Evolutionary conservation across 35 echinoderm and acorn worm genomes (phyloP).

Genomic region (Diadema setosum): DNA sequence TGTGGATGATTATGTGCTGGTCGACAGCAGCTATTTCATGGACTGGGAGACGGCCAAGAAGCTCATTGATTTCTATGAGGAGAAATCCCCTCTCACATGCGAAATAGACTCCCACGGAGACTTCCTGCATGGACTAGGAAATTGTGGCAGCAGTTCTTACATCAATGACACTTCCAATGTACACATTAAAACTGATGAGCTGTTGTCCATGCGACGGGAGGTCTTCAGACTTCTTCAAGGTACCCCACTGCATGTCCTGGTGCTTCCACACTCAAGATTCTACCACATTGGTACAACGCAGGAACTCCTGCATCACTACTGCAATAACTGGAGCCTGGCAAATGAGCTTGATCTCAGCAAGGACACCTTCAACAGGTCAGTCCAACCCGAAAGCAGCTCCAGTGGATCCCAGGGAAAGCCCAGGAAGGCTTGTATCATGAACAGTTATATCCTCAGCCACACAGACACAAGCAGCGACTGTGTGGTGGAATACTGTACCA

Average conservation of each 20-base stretch:
- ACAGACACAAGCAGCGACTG: conserved; percentile 10
- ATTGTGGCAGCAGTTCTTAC: conserved; percentile 40
- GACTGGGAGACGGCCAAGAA: conserved; percentile 62
- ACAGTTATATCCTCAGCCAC: conserved; percentile 18
- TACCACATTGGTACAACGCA: conserved; percentile 88
- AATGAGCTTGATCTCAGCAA: conserved; percentile 31
- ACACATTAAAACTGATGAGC: conserved; percentile 18
- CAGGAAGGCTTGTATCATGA: conserved; percentile 58
- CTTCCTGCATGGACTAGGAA: conserved; percentile 85
- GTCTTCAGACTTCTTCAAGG: conserved; percentile 65
- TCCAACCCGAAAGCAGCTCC: neutral
- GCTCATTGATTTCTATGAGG: conserved; percentile 49
- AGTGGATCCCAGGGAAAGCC: neutral
- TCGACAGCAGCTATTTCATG: conserved; percentile 85
- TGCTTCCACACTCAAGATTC: conserved; percentile 76
- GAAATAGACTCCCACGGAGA: conserved; percentile 94
- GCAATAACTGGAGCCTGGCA: conserved; percentile 32
- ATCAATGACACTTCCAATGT: conserved; percentile 78
- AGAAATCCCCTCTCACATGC: conserved; percentile 62
- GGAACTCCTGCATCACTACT: conserved; percentile 83
- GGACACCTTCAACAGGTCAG: conserved; percentile 41
- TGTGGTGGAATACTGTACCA: conserved; percentile 82
- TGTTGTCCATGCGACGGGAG: conserved; percentile 64
- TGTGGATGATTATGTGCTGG: conserved; percentile 53
- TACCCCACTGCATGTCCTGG: conserved; percentile 63